Percentiles rank a stretch among this genome's conserved stretches.
Conservation (phyloP, 2,888 invertebrate species). For the Euplexia lucipara region DNA sequence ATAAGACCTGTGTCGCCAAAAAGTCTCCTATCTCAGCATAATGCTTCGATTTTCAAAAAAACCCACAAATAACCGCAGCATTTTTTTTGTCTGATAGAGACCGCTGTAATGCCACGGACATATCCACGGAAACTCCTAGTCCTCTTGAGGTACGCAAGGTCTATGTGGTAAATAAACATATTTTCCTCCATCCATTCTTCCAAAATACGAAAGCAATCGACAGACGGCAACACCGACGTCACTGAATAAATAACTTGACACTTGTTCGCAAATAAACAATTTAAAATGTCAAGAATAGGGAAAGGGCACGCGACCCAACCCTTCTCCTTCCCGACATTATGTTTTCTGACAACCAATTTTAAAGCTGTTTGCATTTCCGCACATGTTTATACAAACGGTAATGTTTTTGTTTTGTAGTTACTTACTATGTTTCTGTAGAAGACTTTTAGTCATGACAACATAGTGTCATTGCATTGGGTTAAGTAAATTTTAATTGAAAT, state of each 20-base stretch:
- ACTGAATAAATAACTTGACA: constrained; percentile 89
- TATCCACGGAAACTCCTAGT: no score
- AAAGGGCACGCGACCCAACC: constrained; percentile 85
- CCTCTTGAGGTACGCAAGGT: no score
- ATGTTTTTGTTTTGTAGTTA: constrained; percentile 54
- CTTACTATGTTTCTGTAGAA: constrained; percentile 13
- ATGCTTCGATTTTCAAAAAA: no score
- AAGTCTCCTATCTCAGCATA: no score
- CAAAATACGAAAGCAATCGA: constrained; percentile 25
- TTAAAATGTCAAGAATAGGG: constrained; percentile 90
- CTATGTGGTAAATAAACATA: no score
- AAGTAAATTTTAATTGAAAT: no score
- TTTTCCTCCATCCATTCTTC: no score
- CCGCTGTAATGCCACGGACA: no score
- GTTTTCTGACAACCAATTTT: constrained; percentile 88
- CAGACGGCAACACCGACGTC: constrained; percentile 62
- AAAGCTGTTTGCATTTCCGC: constrained; percentile 77
- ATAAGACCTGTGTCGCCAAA: no score
- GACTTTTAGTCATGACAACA: constrained; percentile 22
- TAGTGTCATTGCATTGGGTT: no score
- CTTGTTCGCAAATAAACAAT: constrained; percentile 90
- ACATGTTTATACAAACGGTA: constrained; percentile 67
- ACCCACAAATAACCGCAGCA: no score
- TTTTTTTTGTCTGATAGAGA: no score
- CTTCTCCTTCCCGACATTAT: constrained; percentile 85